phyloP scores from a whole-genome alignment of 2,888 invertebrate genomes.

The Cheilosia vernalis region DNA sequence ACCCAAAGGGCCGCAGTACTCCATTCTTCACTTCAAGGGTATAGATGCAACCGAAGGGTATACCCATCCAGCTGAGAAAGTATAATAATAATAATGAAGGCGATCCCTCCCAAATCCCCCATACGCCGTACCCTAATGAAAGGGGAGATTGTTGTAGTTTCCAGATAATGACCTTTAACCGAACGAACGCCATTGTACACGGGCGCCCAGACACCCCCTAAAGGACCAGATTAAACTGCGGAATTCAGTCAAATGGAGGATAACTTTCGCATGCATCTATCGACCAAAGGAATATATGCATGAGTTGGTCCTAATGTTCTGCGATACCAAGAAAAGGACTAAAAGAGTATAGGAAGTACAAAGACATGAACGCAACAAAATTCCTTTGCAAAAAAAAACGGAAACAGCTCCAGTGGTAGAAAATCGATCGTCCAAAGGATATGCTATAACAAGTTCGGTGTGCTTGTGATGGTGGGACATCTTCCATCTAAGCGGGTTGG shows the following conservation, averaged over 20 bases:
- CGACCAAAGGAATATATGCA: constrained; percentile 61
- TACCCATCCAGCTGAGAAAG: constrained; percentile 9
- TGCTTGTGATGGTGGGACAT: background rate
- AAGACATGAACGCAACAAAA: constrained; percentile 36
- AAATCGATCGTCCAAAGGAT: constrained; percentile 67
- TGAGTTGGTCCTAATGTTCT: constrained; percentile 45
- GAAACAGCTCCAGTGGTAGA: constrained; percentile 31
- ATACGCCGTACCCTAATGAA: background rate
- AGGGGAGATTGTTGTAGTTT: constrained; percentile 12
- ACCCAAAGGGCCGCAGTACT: background rate
- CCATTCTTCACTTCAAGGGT: background rate
- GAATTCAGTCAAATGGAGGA: constrained; percentile 61
- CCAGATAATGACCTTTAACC: constrained; percentile 43
- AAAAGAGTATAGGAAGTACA: background rate
- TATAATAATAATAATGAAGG: constrained; percentile 1
- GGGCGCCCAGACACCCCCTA: background rate
- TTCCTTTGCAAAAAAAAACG: constrained; percentile 38
- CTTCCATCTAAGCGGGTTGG: constrained; percentile 38
- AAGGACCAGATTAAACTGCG: constrained; percentile 48
- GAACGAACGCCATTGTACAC: background rate
- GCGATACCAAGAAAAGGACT: constrained; percentile 9
- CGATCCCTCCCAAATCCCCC: background rate
- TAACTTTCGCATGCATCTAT: constrained; percentile 57
- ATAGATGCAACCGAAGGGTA: constrained; percentile 6
- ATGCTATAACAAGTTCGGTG: constrained; percentile 35